phyloP scores from a whole-genome alignment of 2,113 vertebrate genomes.

The Manacus vitellinus region DNA sequence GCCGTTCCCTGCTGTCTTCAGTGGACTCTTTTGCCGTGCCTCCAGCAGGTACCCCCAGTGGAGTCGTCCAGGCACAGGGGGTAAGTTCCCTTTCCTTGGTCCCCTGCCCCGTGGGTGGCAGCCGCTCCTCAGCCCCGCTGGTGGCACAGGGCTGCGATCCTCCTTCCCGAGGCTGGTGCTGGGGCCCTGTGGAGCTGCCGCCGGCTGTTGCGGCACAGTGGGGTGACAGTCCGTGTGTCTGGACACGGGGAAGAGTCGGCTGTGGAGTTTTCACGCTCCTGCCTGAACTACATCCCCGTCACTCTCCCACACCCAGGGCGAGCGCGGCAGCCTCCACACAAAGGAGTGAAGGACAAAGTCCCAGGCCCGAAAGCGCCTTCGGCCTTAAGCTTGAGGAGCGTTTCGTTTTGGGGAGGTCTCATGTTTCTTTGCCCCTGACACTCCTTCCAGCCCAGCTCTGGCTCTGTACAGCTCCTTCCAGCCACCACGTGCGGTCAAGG shows the following conservation, averaged over 20 bases:
- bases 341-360: neutral
- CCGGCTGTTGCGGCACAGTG: neutral
- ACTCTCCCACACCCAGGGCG: fast-evolving
- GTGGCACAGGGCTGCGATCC: neutral
- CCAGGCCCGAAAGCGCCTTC: neutral
- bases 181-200: neutral
- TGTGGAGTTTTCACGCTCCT: neutral
- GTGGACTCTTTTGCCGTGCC: neutral
- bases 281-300: fast-evolving
- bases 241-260: neutral
- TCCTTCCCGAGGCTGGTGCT: neutral
- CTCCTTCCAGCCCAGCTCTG: neutral
- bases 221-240: neutral
- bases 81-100: constrained; percentile 50
- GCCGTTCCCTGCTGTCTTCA: neutral
- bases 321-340: neutral
- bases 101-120: neutral
- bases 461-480: neutral
- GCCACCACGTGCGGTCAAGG: fast-evolving
- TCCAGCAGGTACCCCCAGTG: neutral
- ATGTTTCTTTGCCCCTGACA: neutral
- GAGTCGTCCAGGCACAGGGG: neutral
- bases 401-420: constrained; percentile 20
- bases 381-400: neutral
- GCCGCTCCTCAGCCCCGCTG: neutral